A percentile compares a stretch with the other conserved stretches of the same genome.
Conservation (phyloP, 1,140 invertebrate genomes). For the Zophobas atratus region DNA sequence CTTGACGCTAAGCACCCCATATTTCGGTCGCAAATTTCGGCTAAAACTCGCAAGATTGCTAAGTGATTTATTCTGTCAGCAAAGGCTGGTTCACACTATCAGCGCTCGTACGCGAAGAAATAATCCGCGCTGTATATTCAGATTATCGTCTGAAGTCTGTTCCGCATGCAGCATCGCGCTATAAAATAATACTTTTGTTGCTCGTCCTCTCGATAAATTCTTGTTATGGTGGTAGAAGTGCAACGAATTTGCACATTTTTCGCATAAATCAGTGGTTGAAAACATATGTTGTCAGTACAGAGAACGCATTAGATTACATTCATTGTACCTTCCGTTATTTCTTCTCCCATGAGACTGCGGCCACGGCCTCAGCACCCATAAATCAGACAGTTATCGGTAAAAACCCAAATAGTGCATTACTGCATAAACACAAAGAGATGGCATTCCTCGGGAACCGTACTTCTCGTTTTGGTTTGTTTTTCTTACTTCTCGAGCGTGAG, state of each 20-base stretch:
- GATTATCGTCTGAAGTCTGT: constrained; percentile 10
- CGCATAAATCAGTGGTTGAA: constrained; percentile 40
- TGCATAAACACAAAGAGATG: constrained; percentile 3
- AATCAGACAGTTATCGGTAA: constrained; percentile 33
- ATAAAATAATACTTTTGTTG: constrained; percentile 28
- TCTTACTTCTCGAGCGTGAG: no score
- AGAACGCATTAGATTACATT: constrained; percentile 45
- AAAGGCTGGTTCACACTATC: no score
- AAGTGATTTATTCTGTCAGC: no score
- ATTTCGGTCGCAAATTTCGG: no score
- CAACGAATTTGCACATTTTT: constrained; percentile 46
- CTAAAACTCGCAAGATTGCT: no score
- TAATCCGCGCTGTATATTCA: constrained; percentile 2
- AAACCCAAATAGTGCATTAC: constrained; percentile 17
- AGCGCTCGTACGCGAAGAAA: not conserved
- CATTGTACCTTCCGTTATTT: constrained; percentile 38
- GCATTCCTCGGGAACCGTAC: not conserved
- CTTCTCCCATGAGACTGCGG: constrained; percentile 5
- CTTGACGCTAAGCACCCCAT: no score
- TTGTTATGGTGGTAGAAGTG: constrained; percentile 21
- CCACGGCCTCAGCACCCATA: not conserved
- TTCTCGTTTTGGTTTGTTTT: not conserved
- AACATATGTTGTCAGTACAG: constrained; percentile 40
- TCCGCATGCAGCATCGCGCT: constrained; percentile 1
- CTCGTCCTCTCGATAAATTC: constrained; percentile 21